These are phyloP conservation scores for Trichomycterus rosablanca DNA, from an alignment of 2,113 vertebrate species.

Conservation along the genomic window DNA sequence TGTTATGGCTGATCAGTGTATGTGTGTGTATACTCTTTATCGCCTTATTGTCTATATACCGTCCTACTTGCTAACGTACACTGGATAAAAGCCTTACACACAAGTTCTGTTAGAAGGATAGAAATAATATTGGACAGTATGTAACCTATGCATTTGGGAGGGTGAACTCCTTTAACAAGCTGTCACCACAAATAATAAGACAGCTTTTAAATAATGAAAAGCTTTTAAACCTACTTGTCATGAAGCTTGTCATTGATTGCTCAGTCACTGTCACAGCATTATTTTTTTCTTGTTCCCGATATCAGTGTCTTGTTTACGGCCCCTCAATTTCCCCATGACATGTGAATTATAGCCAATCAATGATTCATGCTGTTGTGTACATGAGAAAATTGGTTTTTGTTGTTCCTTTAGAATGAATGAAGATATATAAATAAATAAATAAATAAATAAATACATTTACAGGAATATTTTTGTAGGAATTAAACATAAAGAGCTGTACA, in stretches of 20 bases:
- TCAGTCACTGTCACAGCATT: conserved; percentile 40
- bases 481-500: background rate
- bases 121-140: background rate
- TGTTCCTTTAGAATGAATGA: conserved; percentile 25
- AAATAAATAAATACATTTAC: too few relatives aligned
- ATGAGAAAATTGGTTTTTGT: conserved; percentile 50
- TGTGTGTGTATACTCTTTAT: too few relatives aligned
- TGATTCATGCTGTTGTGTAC: conserved; percentile 48
- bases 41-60: too few relatives aligned
- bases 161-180: conserved; percentile 52
- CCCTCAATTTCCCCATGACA: conserved; percentile 40
- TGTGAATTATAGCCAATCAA: conserved; percentile 49
- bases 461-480: too few relatives aligned
- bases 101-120: too few relatives aligned
- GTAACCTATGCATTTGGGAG: conserved; percentile 24
- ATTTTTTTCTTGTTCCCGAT: conserved; percentile 48
- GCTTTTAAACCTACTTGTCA: conserved; percentile 35
- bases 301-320: conserved; percentile 17
- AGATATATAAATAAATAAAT: conserved; percentile 37
- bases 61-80: too few relatives aligned
- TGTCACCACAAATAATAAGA: conserved; percentile 38
- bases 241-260: conserved; percentile 50
- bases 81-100: too few relatives aligned
- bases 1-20: too few relatives aligned
- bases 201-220: conserved; percentile 44